Conservation (phyloP, 2,797 vertebrate species). For the Syndactyla subalaris region DNA sequence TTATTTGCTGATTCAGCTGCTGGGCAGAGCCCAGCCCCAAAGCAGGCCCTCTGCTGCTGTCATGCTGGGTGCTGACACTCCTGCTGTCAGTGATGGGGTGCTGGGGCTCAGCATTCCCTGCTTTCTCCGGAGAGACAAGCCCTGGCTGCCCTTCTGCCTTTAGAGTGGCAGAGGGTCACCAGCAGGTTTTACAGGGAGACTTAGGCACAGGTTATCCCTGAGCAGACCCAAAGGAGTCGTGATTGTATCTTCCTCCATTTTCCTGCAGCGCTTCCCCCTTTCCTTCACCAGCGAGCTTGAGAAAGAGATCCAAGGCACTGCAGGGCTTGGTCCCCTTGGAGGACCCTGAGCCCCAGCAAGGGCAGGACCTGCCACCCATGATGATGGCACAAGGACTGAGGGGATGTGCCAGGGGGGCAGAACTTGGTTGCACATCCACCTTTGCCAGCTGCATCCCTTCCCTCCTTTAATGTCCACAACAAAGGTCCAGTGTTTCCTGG, state of each 20-base stretch:
- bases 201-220: background rate
- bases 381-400: fast-evolving
- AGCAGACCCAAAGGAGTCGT: fast-evolving
- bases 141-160: background rate
- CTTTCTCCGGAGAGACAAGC: background rate
- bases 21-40: background rate
- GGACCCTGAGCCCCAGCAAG: fast-evolving
- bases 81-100: background rate
- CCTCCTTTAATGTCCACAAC: background rate
- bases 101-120: fast-evolving
- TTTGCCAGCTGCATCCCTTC: fast-evolving
- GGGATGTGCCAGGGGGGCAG: fast-evolving
- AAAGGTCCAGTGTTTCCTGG: background rate
- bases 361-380: background rate
- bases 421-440: fast-evolving
- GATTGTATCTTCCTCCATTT: background rate
- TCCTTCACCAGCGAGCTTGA: fast-evolving
- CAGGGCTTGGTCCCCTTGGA: fast-evolving
- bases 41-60: background rate
- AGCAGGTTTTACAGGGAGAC: background rate
- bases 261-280: fast-evolving
- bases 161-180: fast-evolving
- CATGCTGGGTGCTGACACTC: background rate
- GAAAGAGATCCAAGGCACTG: fast-evolving
- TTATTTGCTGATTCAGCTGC: conserved; percentile 66